These are phyloP conservation scores for Apis cerana DNA, from an alignment of 1,140 invertebrate genomes.

Conservation along the genomic window DNA sequence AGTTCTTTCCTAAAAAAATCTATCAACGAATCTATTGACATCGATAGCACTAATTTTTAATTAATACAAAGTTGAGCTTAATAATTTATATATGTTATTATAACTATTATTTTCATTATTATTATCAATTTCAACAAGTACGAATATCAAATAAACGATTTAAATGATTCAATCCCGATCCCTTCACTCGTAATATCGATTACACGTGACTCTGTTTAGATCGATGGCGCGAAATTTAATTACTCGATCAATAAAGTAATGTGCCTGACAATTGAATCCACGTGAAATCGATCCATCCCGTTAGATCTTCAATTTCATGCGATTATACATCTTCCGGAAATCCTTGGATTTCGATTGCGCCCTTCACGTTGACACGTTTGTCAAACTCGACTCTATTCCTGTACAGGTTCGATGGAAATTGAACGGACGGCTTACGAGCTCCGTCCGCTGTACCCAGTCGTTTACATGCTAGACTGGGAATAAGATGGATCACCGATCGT, in stretches of 20 bases:
- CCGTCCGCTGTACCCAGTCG: slow-evolving; percentile 52
- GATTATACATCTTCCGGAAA: not conserved
- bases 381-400: slow-evolving; percentile 30
- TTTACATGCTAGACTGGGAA: slow-evolving; percentile 51
- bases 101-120: no score
- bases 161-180: slow-evolving; percentile 15
- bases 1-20: no score
- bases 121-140: no score
- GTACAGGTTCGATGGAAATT: slow-evolving; percentile 50
- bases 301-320: slow-evolving; percentile 6
- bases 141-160: not conserved
- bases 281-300: not conserved
- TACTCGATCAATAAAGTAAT: slow-evolving; percentile 25
- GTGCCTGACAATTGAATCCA: slow-evolving; percentile 17
- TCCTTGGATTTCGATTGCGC: slow-evolving; percentile 28
- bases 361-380: slow-evolving; percentile 45
- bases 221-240: slow-evolving; percentile 15
- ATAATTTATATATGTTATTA: no score
- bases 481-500: slow-evolving; percentile 61
- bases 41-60: no score
- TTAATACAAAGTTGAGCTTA: no score
- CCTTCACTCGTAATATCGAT: not conserved
- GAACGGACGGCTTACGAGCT: slow-evolving; percentile 55
- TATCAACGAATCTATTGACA: no score
- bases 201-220: not conserved